Conservation (phyloP, 2,797 vertebrate species). For the Holocentrus rufus region DNA sequence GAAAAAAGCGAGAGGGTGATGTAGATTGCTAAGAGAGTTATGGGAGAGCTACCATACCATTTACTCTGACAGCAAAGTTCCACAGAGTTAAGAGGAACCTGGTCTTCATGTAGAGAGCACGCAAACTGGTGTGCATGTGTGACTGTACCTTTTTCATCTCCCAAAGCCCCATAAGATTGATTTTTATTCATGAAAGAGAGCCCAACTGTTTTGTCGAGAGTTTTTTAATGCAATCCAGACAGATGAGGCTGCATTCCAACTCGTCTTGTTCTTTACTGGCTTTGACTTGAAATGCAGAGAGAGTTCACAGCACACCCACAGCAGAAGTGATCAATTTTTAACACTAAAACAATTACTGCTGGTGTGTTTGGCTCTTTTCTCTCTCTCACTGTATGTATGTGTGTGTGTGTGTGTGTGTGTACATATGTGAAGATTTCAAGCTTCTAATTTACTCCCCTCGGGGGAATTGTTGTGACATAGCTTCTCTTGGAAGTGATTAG, state of each 20-base stretch:
- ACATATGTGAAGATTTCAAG: slow-evolving; percentile 58
- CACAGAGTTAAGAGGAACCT: slow-evolving; percentile 56
- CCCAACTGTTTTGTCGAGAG: slow-evolving; percentile 65
- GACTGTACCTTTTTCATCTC: slow-evolving; percentile 55
- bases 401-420: slow-evolving; percentile 8
- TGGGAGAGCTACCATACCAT: slow-evolving; percentile 31
- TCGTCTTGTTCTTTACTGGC: slow-evolving; percentile 44
- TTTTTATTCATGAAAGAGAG: slow-evolving; percentile 66
- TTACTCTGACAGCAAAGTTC: slow-evolving; percentile 60
- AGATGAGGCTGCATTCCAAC: slow-evolving; percentile 67
- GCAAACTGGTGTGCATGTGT: slow-evolving; percentile 57
- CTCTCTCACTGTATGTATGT: slow-evolving; percentile 9
- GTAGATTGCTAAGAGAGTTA: slow-evolving; percentile 35
- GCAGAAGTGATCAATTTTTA: slow-evolving; percentile 65
- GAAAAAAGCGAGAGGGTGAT: slow-evolving; percentile 47
- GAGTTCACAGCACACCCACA: slow-evolving; percentile 45
- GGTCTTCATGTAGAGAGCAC: slow-evolving; percentile 48
- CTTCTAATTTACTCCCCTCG: slow-evolving; percentile 62
- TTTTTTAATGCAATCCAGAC: slow-evolving; percentile 74
- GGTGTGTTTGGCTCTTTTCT: slow-evolving; percentile 25
- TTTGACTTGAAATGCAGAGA: slow-evolving; percentile 67
- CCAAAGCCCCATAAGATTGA: slow-evolving; percentile 59
- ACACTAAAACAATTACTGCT: slow-evolving; percentile 60
- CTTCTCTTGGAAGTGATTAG: slow-evolving; percentile 65
- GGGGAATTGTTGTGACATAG: slow-evolving; percentile 60